These are phyloP conservation scores for Alosa alosa DNA, from an alignment of 2,113 vertebrate species.

Conservation along the genomic window DNA sequence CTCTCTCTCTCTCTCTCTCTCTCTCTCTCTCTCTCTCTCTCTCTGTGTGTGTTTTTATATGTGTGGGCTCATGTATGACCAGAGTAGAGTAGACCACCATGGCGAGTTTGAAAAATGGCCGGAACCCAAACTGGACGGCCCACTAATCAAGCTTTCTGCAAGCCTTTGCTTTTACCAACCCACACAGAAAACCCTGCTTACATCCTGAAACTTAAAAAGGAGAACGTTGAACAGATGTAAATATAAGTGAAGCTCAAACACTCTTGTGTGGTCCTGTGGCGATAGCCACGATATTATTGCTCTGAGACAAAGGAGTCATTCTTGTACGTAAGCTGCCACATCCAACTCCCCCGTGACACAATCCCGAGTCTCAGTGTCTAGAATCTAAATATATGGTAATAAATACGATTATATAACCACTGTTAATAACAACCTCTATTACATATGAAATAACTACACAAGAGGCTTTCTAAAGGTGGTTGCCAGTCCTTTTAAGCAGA, in stretches of 20 bases:
- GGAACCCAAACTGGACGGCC: not conserved
- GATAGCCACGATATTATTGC: not conserved
- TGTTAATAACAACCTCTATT: not conserved
- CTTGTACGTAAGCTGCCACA: not conserved
- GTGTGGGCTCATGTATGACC: not conserved
- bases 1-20: not conserved
- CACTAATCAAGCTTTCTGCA: not conserved
- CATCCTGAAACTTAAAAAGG: not conserved
- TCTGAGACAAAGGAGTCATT: not conserved
- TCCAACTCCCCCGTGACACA: not conserved
- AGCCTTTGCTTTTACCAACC: not conserved
- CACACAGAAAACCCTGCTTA: not conserved
- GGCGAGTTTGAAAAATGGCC: not conserved
- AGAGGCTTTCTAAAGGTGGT: not conserved
- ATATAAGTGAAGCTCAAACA: not conserved
- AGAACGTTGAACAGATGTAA: not conserved
- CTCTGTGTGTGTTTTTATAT: not conserved
- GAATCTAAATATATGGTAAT: not conserved
- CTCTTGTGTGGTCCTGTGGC: not conserved
- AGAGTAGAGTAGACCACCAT: not conserved
- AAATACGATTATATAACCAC: not conserved
- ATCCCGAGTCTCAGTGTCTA: not conserved
- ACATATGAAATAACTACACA: not conserved
- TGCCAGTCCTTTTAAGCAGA: not conserved
- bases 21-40: not conserved